A percentile compares a stretch with the other conserved stretches of the same genome.
Conservation (phyloP, 2,888 invertebrate species). For the Pandemis corylana region DNA sequence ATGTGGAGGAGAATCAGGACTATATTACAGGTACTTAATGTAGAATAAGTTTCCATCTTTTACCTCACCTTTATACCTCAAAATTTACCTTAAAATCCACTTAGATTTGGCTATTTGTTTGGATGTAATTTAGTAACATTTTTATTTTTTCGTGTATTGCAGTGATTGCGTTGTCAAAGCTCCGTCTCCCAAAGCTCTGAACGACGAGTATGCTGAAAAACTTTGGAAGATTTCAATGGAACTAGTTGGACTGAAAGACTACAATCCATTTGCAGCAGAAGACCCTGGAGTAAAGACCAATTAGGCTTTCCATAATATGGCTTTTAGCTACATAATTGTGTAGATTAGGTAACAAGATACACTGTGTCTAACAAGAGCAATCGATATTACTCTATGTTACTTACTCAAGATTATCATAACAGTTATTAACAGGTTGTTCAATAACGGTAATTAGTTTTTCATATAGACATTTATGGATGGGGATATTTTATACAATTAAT, state of each 20-base stretch:
- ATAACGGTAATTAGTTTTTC: no score
- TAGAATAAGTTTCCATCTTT: background rate
- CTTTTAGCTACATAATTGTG: background rate
- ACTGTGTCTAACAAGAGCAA: no score
- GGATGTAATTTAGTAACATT: no score
- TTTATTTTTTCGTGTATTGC: slow-evolving; percentile 51
- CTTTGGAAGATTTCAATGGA: slow-evolving; percentile 87
- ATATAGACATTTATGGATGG: no score
- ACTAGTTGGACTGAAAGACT: slow-evolving; percentile 78
- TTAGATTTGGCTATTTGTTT: no score
- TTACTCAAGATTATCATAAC: no score
- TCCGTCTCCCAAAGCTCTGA: slow-evolving; percentile 72
- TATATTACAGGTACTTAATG: slow-evolving; percentile 81
- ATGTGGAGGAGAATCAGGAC: slow-evolving; percentile 85
- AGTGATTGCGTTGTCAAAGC: slow-evolving; percentile 84
- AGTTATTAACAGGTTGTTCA: no score
- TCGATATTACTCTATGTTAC: no score
- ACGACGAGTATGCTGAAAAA: slow-evolving; percentile 80
- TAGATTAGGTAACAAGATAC: no score
- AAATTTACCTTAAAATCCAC: background rate
- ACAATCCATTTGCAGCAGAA: slow-evolving; percentile 69
- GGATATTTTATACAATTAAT: no score
- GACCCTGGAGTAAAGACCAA: slow-evolving; percentile 56
- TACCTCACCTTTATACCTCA: no score
- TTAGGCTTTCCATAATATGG: slow-evolving; percentile 13